Evolutionary conservation across 2,888 invertebrate genomes (phyloP).

Genomic region (Papilio elwesi): DNA sequence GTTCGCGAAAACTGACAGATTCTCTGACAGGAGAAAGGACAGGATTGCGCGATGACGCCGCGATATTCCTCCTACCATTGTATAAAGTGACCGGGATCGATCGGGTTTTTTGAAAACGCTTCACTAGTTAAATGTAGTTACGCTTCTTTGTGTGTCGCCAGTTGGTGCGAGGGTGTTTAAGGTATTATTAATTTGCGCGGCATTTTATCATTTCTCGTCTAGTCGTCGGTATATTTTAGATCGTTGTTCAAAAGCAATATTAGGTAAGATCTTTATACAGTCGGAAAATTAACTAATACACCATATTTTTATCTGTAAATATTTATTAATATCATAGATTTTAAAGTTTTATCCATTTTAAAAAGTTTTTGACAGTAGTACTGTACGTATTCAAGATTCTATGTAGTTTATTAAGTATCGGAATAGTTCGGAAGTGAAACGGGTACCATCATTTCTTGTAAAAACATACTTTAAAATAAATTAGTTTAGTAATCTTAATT

Average conservation of each 20-base stretch:
- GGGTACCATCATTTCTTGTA: slow-evolving; percentile 41
- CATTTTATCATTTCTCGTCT: slow-evolving; percentile 47
- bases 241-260: slow-evolving; percentile 63
- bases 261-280: slow-evolving; percentile 54
- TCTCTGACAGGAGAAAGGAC: slow-evolving; percentile 76
- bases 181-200: slow-evolving; percentile 65
- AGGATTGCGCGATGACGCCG: slow-evolving; percentile 69
- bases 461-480: slow-evolving; percentile 4
- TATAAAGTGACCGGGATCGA: slow-evolving; percentile 63
- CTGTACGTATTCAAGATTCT: slow-evolving; percentile 1
- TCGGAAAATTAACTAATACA: slow-evolving; percentile 42
- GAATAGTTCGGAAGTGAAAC: slow-evolving; percentile 46
- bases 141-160: slow-evolving; percentile 77
- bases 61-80: slow-evolving; percentile 60
- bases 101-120: slow-evolving; percentile 51
- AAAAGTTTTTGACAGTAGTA: slow-evolving; percentile 21
- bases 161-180: slow-evolving; percentile 51
- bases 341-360: slow-evolving; percentile 17
- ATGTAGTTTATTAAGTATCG: slow-evolving; percentile 39
- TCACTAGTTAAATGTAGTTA: slow-evolving; percentile 57
- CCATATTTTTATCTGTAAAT: slow-evolving; percentile 35
- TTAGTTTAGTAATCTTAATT: slow-evolving; percentile 46
- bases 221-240: slow-evolving; percentile 45
- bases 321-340: slow-evolving; percentile 17
- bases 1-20: slow-evolving; percentile 71